These are phyloP conservation scores for Luehdorfia chinensis DNA, from an alignment of 1,140 invertebrate genomes.

Conservation along the genomic window DNA sequence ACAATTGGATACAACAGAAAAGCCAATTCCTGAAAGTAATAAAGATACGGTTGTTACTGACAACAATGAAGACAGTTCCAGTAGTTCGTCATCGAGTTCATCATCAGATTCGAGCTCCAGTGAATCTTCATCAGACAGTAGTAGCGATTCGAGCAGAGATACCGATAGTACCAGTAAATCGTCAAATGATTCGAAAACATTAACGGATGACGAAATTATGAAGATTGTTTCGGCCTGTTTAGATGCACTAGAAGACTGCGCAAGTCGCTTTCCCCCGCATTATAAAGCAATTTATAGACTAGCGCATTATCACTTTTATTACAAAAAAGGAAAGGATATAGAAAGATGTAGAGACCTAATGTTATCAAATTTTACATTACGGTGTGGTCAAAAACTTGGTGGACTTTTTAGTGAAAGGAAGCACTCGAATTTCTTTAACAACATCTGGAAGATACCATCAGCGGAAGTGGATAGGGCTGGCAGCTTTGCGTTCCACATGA, in stretches of 20 bases:
- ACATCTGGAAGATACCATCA: slow-evolving; percentile 93
- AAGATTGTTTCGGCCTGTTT: slow-evolving; percentile 80
- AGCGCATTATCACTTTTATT: slow-evolving; percentile 89
- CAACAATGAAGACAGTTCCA: slow-evolving; percentile 55
- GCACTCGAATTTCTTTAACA: slow-evolving; percentile 93
- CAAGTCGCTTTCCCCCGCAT: slow-evolving; percentile 91
- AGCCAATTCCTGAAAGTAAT: slow-evolving; percentile 18
- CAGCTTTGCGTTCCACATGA: slow-evolving; percentile 94
- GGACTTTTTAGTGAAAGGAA: slow-evolving; percentile 93
- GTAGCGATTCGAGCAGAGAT: slow-evolving; percentile 58
- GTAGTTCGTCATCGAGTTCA: slow-evolving; percentile 52
- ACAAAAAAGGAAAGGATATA: slow-evolving; percentile 82
- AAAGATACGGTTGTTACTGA: slow-evolving; percentile 18
- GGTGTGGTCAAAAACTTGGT: slow-evolving; percentile 80
- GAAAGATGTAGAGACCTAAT: slow-evolving; percentile 84
- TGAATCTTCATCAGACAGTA: slow-evolving; percentile 64
- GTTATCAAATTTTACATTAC: slow-evolving; percentile 81
- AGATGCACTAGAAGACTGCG: slow-evolving; percentile 89
- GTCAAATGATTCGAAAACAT: slow-evolving; percentile 42
- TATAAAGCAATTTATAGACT: slow-evolving; percentile 95
- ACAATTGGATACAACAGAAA: slow-evolving; percentile 19
- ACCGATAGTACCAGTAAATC: slow-evolving; percentile 58
- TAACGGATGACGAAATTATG: slow-evolving; percentile 66
- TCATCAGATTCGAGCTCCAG: slow-evolving; percentile 68
- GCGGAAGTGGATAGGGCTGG: slow-evolving; percentile 94